Base-by-base conservation (phyloP, 2,797 vertebrate genomes). In the Sternarchorhynchus goeldii region DNA sequence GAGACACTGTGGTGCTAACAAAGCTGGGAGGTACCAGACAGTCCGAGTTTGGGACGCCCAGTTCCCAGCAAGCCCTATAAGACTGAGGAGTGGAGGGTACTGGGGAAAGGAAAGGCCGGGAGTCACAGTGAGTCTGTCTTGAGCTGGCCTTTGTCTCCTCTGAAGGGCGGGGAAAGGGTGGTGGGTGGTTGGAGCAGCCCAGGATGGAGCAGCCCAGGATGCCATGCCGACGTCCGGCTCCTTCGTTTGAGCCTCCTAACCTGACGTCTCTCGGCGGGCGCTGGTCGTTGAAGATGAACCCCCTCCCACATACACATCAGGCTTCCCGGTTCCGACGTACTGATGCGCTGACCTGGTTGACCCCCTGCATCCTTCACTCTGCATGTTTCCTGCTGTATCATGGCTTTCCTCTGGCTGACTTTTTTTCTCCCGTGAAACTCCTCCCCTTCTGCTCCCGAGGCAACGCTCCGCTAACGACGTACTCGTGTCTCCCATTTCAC, bases 71-170 rank as follows among this genome's bases (percentile, higher is more conserved):
- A 85, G 77, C 77, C 82, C 81, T 79, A 76, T 75, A 50, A 59
- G 20, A 68, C 60, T 76, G 65, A 2, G 20, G 69, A 73, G 45
- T 6, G 67, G 45, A 74, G 31, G 63, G 60, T 32, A 32, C n/a
- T 45, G 69, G 16, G 41, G 56, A 65, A 39, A 5, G 20, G 45
- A 14, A 0, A 75, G 64, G 56, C 63, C 72, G 63, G 80, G 77
- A 84, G 85, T 92, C 90, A 91, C 88, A 91, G 90, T 90, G 87
- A 86, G 79, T 77, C 76, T 77, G 75, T 63, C 62, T 59, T 80
- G 82, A 71, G 78, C 67, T 76, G 82, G 74, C 74, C 85, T 79
- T 73, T 65, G 69, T 83, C 70, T 71, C 80, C 80, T 79, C 32
- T 60, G 34, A n/a, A 57, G 39, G 34, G 55, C 2, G 36, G 32